These are phyloP conservation scores for Aphelenchoides fujianensis DNA, from an alignment of 1,140 invertebrate species.

Conservation along the genomic window DNA sequence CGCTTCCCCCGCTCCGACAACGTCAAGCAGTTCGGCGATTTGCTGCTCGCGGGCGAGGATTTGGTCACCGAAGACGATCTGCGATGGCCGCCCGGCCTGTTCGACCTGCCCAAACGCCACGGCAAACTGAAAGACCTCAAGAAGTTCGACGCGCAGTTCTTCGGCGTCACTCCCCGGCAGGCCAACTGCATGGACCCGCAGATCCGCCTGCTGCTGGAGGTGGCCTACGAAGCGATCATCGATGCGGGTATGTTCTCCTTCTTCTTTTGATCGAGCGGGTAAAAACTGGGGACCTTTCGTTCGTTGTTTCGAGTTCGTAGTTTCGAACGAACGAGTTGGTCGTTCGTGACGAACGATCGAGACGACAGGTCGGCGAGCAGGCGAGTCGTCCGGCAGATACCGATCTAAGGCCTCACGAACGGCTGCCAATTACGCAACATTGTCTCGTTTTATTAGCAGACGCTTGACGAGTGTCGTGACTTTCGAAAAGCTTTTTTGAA, in stretches of 20 bases:
- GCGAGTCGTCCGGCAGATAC: too few relatives aligned
- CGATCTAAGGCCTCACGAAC: too few relatives aligned
- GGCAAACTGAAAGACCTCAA: slow-evolving; percentile 84
- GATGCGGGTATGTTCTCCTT: slow-evolving; percentile 74
- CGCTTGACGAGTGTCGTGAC: too few relatives aligned
- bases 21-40: slow-evolving; percentile 81
- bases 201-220: slow-evolving; percentile 81
- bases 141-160: slow-evolving; percentile 69
- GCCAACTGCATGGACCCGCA: slow-evolving; percentile 93
- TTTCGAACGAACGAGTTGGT: slow-evolving; percentile 9
- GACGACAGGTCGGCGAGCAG: neutral
- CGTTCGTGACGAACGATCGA: neutral
- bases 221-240: slow-evolving; percentile 87
- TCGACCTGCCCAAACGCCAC: slow-evolving; percentile 59
- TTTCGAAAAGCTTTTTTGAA: too few relatives aligned
- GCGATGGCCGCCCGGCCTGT: slow-evolving; percentile 69
- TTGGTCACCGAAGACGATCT: slow-evolving; percentile 81
- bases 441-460: too few relatives aligned
- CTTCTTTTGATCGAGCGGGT: too few relatives aligned
- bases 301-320: neutral
- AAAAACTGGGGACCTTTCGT: neutral
- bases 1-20: slow-evolving; percentile 80
- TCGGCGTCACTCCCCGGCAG: slow-evolving; percentile 70
- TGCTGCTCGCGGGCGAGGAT: slow-evolving; percentile 79
- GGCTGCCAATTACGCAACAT: too few relatives aligned